A percentile compares a stretch with the other conserved stretches of the same genome.
Conservation (phyloP, 2,888 invertebrate species). For the Prenolepis imparis region DNA sequence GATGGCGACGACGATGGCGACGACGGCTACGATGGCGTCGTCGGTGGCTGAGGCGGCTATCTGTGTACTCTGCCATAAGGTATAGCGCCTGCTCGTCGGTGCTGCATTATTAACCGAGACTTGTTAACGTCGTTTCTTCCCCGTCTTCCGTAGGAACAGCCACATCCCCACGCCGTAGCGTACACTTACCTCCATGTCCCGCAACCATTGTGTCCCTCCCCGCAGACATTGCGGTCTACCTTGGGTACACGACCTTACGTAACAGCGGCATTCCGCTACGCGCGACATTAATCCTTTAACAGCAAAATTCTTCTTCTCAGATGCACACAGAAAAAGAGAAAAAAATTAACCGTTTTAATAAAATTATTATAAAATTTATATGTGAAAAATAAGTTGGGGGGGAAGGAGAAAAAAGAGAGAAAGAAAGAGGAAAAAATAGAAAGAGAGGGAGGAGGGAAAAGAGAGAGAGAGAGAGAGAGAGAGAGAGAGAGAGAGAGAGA, state of each 20-base stretch:
- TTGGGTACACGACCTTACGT: slow-evolving; percentile 9
- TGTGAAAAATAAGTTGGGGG: not conserved
- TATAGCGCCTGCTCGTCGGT: slow-evolving; percentile 48
- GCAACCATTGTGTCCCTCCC: slow-evolving; percentile 41
- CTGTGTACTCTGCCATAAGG: slow-evolving; percentile 62
- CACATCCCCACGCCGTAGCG: slow-evolving; percentile 23
- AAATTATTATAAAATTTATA: slow-evolving; percentile 2
- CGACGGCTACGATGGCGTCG: not conserved
- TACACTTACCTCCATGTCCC: slow-evolving; percentile 19
- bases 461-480: too few relatives aligned
- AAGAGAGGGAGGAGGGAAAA: too few relatives aligned
- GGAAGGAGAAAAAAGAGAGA: too few relatives aligned
- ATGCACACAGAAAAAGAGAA: not conserved
- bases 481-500: too few relatives aligned
- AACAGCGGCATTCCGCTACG: slow-evolving; percentile 31
- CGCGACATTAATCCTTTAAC: slow-evolving; percentile 36
- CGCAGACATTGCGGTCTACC: slow-evolving; percentile 45
- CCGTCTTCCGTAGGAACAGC: slow-evolving; percentile 28
- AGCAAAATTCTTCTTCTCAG: not conserved
- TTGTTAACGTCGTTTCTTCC: slow-evolving; percentile 71
- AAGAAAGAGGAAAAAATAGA: not conserved
- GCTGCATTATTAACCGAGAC: slow-evolving; percentile 70
- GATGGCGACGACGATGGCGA: slow-evolving; percentile 20
- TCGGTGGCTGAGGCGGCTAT: slow-evolving; percentile 32
- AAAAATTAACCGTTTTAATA: not conserved